phyloP scores from a whole-genome alignment of 2,113 vertebrate genomes.

The Callospermophilus lateralis region DNA sequence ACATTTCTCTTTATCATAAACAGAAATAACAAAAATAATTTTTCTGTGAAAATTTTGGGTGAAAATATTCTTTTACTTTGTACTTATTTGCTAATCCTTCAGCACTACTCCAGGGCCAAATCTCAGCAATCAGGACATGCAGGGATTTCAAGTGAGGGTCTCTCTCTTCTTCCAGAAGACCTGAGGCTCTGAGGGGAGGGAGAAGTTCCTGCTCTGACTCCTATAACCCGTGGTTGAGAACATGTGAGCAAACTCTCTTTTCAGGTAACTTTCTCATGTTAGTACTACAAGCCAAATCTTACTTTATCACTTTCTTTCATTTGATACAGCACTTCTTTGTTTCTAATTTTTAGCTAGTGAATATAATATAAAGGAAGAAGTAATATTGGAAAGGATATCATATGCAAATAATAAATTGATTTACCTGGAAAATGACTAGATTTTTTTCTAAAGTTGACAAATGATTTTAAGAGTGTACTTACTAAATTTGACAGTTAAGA shows the following conservation, averaged over 20 bases:
- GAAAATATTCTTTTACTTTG: background rate
- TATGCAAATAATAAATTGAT: slow-evolving; percentile 2
- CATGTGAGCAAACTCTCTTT: background rate
- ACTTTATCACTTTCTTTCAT: background rate
- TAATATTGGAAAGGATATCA: background rate
- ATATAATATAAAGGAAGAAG: slow-evolving; percentile 39
- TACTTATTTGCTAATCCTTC: background rate
- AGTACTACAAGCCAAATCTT: background rate
- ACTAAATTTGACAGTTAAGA: slow-evolving; percentile 48
- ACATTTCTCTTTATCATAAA: background rate
- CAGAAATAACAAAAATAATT: background rate
- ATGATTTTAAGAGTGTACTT: slow-evolving; percentile 44
- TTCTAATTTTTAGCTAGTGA: background rate
- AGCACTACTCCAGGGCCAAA: background rate
- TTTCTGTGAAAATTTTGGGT: background rate
- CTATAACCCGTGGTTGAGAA: background rate
- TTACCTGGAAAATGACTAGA: slow-evolving; percentile 40
- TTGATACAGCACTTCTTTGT: background rate
- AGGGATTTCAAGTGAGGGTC: background rate
- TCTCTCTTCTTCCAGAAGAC: background rate
- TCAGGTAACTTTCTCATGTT: background rate
- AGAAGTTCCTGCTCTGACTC: background rate
- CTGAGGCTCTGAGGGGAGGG: background rate
- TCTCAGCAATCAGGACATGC: background rate
- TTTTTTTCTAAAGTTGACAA: slow-evolving; percentile 43